phyloP scores from a whole-genome alignment of 2,888 invertebrate species.

The Ashinkailepas kermadecensis region DNA sequence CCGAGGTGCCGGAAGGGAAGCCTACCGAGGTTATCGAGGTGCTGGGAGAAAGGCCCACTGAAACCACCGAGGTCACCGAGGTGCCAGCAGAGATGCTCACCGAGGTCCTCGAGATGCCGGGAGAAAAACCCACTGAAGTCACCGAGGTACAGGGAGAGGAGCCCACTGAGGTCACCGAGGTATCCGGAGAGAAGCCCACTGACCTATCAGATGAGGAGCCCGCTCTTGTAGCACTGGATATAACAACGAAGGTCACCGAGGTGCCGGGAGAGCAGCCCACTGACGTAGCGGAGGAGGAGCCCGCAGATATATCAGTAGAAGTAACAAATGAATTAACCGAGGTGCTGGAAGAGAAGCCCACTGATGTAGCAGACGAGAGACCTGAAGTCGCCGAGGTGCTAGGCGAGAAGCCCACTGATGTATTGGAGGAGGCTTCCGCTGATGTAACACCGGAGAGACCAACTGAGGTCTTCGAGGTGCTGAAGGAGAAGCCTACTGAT shows the following conservation, averaged over 20 bases:
- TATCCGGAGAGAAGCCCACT: too few species aligned
- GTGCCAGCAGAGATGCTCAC: too few species aligned
- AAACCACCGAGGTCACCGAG: too few species aligned
- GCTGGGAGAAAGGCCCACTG: not conserved
- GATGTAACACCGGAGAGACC: not conserved
- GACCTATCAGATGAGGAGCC: too few species aligned
- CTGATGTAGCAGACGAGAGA: not conserved
- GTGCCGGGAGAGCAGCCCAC: not conserved
- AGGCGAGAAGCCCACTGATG: not conserved
- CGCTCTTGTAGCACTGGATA: too few species aligned
- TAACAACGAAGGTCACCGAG: not conserved
- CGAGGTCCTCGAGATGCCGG: too few species aligned
- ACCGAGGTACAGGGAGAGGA: too few species aligned
- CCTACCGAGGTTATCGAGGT: not conserved
- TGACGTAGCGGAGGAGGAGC: not conserved
- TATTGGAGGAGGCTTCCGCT: too few species aligned
- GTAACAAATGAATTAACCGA: not conserved
- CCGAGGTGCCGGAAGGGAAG: not conserved
- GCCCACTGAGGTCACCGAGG: too few species aligned
- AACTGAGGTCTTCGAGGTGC: not conserved
- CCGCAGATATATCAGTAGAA: too few species aligned
- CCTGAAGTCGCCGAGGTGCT: slow-evolving; percentile 15
- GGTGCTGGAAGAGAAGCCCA: not conserved
- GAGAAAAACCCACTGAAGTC: too few species aligned
- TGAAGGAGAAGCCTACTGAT: not conserved